Percentiles rank a stretch among this genome's conserved stretches.
phyloP scores from a whole-genome alignment of 2,113 vertebrate genomes.

The Gopherus evgoodei region DNA sequence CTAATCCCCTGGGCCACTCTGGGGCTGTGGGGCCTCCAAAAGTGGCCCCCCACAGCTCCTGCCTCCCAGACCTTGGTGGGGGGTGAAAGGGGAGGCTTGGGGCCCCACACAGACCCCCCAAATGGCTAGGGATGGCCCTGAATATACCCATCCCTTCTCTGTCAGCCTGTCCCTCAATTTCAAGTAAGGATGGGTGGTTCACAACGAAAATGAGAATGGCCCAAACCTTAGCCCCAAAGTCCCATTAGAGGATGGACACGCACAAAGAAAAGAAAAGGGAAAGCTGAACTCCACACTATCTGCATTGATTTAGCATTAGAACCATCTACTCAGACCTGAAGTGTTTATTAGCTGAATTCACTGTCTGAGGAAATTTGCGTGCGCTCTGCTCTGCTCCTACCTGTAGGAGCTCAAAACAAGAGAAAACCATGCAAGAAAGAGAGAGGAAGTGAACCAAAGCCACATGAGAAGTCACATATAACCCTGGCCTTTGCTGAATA shows the following conservation, averaged over 20 bases:
- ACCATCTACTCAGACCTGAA: rapidly evolving
- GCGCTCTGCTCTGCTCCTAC: rapidly evolving
- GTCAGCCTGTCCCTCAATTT: background rate
- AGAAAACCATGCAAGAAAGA: background rate
- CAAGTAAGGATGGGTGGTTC: background rate
- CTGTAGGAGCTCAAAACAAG: background rate
- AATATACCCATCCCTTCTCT: background rate
- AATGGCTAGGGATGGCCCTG: background rate
- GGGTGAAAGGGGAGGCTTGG: no score
- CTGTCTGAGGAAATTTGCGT: background rate
- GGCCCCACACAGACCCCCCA: no score
- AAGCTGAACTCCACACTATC: background rate
- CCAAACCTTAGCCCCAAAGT: background rate
- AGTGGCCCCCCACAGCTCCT: no score
- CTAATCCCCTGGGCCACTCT: no score
- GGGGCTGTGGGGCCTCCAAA: no score
- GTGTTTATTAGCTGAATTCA: background rate
- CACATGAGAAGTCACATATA: rapidly evolving
- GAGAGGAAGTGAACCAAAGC: background rate
- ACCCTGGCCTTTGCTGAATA: background rate
- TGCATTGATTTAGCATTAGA: background rate
- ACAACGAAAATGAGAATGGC: background rate
- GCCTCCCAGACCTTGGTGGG: no score
- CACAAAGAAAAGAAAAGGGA: background rate
- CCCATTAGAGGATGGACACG: background rate